Percentiles rank a stretch among this genome's conserved stretches.
Conservation (phyloP, 2,113 vertebrate species). For the Trichechus manatus region DNA sequence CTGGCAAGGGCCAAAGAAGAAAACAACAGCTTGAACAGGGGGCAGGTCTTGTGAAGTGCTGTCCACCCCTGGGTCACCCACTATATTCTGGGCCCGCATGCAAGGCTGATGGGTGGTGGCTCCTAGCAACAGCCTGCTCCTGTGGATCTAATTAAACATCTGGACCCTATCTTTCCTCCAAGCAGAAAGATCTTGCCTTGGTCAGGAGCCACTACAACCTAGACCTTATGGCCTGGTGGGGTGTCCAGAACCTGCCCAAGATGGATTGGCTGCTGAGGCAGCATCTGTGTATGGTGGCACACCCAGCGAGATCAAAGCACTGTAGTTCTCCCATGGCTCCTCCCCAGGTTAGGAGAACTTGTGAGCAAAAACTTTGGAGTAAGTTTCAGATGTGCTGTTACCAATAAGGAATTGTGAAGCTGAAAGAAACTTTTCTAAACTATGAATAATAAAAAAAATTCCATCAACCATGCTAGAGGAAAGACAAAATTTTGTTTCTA, state of each 20-base stretch:
- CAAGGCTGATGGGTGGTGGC: not conserved
- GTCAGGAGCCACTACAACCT: not conserved
- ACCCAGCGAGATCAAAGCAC: not conserved
- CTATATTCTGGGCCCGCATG: not conserved
- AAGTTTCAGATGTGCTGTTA: not conserved
- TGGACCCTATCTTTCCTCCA: not conserved
- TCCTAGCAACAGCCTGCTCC: not conserved
- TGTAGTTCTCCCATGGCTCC: not conserved
- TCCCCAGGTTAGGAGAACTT: not conserved
- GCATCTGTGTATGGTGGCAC: not conserved
- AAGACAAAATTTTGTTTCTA: not conserved
- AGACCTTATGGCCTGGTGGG: not conserved
- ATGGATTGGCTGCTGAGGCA: not conserved
- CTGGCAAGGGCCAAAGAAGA: not conserved
- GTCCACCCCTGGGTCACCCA: not conserved
- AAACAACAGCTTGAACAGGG: not conserved
- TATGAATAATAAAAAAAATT: slow-evolving; percentile 49
- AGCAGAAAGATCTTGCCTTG: not conserved
- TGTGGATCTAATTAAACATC: not conserved
- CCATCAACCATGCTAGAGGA: not conserved
- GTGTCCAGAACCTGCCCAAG: not conserved
- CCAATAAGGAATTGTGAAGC: slow-evolving; percentile 21
- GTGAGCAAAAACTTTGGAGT: not conserved
- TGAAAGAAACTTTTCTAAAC: slow-evolving; percentile 34
- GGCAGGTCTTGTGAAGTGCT: not conserved